Percentiles rank a stretch among this genome's conserved stretches.
Evolutionary conservation across 2,797 vertebrate species (phyloP).

Genomic region (Melanotaenia parkinsoni): DNA sequence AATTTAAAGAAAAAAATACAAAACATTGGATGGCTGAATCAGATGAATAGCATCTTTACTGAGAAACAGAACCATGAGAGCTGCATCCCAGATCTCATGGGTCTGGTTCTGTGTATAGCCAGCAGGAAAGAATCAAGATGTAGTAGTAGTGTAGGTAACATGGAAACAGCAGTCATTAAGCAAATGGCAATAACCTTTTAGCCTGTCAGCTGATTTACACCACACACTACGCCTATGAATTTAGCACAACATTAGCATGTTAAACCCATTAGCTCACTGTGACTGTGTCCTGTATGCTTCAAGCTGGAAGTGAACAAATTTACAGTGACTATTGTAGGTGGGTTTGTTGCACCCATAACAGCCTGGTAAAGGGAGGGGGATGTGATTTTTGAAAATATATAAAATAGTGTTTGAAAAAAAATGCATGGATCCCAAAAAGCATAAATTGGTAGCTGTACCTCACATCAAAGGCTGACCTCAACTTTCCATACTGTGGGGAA

Average conservation of each 20-base stretch:
- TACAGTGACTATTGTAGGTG: conserved; percentile 31
- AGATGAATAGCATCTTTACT: conserved; percentile 38
- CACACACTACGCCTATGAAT: conserved; percentile 38
- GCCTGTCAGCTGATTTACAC: conserved; percentile 50
- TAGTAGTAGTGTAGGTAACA: conserved; percentile 30
- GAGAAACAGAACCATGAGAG: conserved; percentile 20
- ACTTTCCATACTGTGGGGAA: conserved; percentile 14
- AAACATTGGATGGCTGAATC: conserved; percentile 30
- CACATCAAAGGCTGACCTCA: conserved; percentile 41
- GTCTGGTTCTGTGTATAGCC: conserved; percentile 24
- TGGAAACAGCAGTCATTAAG: conserved; percentile 59
- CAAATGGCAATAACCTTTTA: conserved; percentile 60
- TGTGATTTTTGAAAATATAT: neutral
- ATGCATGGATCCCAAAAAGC: neutral
- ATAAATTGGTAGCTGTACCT: conserved; percentile 10
- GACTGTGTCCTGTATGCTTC: conserved; percentile 31
- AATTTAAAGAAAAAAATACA: conserved; percentile 33
- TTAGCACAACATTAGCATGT: conserved; percentile 62
- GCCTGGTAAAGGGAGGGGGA: conserved; percentile 13
- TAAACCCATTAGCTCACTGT: conserved; percentile 59
- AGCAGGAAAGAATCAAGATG: conserved; percentile 33
- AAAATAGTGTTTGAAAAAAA: conserved; percentile 15
- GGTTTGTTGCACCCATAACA: conserved; percentile 32
- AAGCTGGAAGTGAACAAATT: conserved; percentile 48
- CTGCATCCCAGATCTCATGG: conserved; percentile 7